Evolutionary conservation across 1,140 invertebrate genomes (phyloP).

Genomic region (Microplitis demolitor): DNA sequence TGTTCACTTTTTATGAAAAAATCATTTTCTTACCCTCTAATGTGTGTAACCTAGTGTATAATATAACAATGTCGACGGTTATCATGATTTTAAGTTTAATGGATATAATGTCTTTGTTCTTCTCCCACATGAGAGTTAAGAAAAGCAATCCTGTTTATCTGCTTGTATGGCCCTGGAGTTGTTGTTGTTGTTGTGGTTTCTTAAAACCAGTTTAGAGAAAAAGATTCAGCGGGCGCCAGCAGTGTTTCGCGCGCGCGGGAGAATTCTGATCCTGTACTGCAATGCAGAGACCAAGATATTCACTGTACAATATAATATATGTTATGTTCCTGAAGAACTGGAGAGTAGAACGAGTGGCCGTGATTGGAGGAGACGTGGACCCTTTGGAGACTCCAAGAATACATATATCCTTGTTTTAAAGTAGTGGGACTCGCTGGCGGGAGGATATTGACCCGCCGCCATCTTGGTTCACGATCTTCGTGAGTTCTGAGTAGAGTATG

Average conservation of each 20-base stretch:
- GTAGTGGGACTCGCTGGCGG: constrained; percentile 12
- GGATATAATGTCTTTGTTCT: constrained; percentile 8
- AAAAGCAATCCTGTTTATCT: background rate
- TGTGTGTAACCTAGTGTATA: too few relatives aligned
- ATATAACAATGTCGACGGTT: background rate
- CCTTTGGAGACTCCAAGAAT: background rate
- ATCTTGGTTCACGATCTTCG: constrained; percentile 45
- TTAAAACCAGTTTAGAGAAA: constrained; percentile 17
- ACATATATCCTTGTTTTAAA: background rate
- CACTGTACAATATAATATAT: too few relatives aligned
- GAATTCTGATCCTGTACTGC: background rate
- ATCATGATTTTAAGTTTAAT: background rate
- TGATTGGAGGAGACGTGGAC: background rate
- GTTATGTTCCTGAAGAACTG: too few relatives aligned
- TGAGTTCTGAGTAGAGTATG: constrained; percentile 26
- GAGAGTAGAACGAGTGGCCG: background rate
- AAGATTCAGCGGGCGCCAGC: constrained; percentile 16
- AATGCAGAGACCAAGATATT: background rate
- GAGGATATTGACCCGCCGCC: constrained; percentile 51
- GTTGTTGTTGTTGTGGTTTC: background rate
- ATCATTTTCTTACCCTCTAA: too few relatives aligned
- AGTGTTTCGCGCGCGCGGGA: constrained; percentile 34
- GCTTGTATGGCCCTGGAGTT: background rate
- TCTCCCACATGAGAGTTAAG: background rate
- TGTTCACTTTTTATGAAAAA: too few relatives aligned